phyloP scores from a whole-genome alignment of 2,797 vertebrate species.

The Pygocentrus nattereri region DNA sequence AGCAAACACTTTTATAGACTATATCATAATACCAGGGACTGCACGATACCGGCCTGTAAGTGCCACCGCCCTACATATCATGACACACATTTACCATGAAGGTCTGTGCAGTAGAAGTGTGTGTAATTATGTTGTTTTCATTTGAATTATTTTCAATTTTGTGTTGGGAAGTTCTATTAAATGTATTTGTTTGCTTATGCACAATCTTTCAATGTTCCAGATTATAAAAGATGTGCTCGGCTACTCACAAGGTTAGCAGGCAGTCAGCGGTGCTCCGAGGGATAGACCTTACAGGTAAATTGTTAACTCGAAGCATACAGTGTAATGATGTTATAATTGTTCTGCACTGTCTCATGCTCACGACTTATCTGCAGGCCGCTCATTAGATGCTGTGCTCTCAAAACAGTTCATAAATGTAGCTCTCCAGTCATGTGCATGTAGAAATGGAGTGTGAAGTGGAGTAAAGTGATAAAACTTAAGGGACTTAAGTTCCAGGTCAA shows the following conservation, averaged over 20 bases:
- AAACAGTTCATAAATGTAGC: conserved; percentile 3
- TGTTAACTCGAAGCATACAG: conserved; percentile 28
- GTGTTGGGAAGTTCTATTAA: neutral
- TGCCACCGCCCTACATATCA: conserved; percentile 50
- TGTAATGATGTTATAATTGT: conserved; percentile 20
- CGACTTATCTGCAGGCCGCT: neutral
- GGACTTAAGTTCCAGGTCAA: neutral
- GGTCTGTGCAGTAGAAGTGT: neutral
- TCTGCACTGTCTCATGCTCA: conserved; percentile 9
- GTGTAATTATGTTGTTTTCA: too few species aligned
- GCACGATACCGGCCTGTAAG: conserved; percentile 92
- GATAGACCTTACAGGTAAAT: conserved; percentile 76
- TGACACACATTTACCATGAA: neutral
- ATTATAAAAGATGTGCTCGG: conserved; percentile 92
- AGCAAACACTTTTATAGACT: conserved; percentile 91
- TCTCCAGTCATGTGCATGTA: conserved; percentile 1
- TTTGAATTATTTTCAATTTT: too few species aligned
- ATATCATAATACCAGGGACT: conserved; percentile 93
- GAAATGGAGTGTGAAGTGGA: neutral
- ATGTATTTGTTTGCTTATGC: neutral
- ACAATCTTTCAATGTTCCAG: conserved; percentile 68
- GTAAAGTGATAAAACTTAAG: neutral
- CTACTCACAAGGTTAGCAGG: conserved; percentile 90
- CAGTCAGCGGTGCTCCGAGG: conserved; percentile 88
- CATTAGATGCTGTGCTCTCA: conserved; percentile 8